Percentiles rank a stretch among this genome's conserved stretches.
Conservation (phyloP, 2,797 vertebrate genomes). For the Gastrophryne carolinensis region DNA sequence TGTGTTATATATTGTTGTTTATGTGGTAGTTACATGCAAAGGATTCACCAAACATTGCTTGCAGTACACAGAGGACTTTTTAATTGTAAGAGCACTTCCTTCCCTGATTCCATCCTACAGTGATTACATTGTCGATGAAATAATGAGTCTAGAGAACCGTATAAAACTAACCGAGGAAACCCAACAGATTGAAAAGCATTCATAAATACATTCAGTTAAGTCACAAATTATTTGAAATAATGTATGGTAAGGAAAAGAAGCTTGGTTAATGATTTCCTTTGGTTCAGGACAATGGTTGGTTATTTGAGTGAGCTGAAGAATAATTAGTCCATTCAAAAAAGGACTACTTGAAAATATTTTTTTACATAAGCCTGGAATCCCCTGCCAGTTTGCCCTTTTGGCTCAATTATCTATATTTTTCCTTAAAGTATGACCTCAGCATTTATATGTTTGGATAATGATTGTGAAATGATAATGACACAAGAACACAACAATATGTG, state of each 20-base stretch:
- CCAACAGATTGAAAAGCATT: no score
- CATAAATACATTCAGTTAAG: not conserved
- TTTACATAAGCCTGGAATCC: not conserved
- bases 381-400: not conserved
- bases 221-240: not conserved
- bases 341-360: not conserved
- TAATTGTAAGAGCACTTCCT: not conserved
- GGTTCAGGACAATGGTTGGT: not conserved
- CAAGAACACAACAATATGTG: constrained; percentile 29
- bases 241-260: not conserved
- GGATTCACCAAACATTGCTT: no score
- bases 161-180: no score
- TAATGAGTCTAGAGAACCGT: no score
- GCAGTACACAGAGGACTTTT: no score
- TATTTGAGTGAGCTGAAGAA: not conserved
- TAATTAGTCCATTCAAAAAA: not conserved
- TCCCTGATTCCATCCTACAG: not conserved
- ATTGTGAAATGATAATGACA: constrained; percentile 29
- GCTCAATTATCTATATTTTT: not conserved
- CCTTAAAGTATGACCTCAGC: constrained; percentile 5
- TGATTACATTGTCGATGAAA: no score
- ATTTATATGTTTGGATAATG: constrained; percentile 20
- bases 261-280: not conserved
- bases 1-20: no score
- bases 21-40: no score